Conservation (phyloP, 2,113 vertebrate genomes). For the Misgurnus anguillicaudatus region DNA sequence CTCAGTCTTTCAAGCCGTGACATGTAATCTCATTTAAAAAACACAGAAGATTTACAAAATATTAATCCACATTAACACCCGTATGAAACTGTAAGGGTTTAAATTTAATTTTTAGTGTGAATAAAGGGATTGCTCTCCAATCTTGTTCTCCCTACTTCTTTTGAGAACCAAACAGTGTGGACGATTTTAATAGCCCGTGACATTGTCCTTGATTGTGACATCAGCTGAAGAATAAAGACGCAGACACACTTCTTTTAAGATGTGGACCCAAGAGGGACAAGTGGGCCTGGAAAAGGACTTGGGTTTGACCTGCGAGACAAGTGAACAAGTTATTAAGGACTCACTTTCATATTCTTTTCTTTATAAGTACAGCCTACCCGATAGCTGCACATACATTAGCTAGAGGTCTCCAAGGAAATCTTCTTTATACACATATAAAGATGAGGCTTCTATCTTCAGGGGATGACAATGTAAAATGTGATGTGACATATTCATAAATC, state of each 20-base stretch:
- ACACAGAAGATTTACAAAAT: conserved; percentile 37
- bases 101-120: conserved; percentile 39
- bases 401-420: not conserved
- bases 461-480: not conserved
- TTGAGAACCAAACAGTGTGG: conserved; percentile 20
- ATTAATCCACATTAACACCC: conserved; percentile 31
- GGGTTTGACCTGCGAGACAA: not conserved
- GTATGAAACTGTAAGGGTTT: conserved; percentile 24
- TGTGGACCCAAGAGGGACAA: not conserved
- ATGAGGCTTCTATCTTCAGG: conserved; percentile 2
- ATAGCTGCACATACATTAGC: conserved; percentile 23
- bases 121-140: conserved; percentile 34
- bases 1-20: conserved; percentile 21
- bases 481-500: conserved; percentile 1
- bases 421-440: conserved; percentile 9
- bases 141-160: conserved; percentile 7
- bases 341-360: not conserved
- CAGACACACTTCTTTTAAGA: conserved; percentile 15
- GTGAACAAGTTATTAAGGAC: conserved; percentile 25
- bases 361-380: not conserved
- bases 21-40: conserved; percentile 43
- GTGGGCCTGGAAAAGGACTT: conserved; percentile 1
- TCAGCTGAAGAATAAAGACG: conserved; percentile 16
- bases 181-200: conserved; percentile 40
- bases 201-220: conserved; percentile 43